These are phyloP conservation scores for Chelonoidis abingdonii DNA, from an alignment of 2,113 vertebrate genomes.

Conservation along the genomic window DNA sequence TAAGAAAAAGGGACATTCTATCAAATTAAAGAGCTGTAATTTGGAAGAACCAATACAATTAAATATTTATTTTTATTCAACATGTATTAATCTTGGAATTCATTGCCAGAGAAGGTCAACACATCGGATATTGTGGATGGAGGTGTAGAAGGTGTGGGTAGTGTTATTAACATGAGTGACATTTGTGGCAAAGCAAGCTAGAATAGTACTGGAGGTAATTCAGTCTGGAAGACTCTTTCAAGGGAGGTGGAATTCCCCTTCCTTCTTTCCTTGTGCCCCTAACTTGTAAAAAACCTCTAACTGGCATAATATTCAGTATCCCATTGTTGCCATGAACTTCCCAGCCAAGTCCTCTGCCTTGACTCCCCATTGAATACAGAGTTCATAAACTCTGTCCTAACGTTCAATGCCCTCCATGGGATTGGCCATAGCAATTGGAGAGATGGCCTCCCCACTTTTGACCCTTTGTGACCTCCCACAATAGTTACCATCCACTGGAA, in stretches of 20 bases:
- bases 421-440: not conserved
- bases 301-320: not conserved
- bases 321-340: not conserved
- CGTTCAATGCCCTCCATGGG: not conserved
- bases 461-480: accelerated
- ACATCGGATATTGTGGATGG: not conserved
- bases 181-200: not conserved
- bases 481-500: not conserved
- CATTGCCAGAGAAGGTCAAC: constrained; percentile 21
- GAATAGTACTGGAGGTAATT: not conserved
- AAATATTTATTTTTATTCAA: constrained; percentile 14
- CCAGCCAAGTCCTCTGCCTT: not conserved
- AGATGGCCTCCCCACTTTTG: not conserved
- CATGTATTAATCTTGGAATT: not conserved
- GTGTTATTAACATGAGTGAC: constrained; percentile 23
- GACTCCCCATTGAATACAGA: accelerated
- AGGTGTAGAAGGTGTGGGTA: constrained; percentile 19
- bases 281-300: not conserved
- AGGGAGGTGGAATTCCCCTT: not conserved
- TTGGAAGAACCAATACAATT: constrained; percentile 15
- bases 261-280: not conserved
- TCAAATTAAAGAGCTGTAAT: constrained; percentile 32
- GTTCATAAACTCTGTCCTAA: not conserved
- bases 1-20: not conserved
- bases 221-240: not conserved